Evolutionary conservation across 1,140 invertebrate genomes (phyloP).

Genomic region (Drosophila guanche): DNA sequence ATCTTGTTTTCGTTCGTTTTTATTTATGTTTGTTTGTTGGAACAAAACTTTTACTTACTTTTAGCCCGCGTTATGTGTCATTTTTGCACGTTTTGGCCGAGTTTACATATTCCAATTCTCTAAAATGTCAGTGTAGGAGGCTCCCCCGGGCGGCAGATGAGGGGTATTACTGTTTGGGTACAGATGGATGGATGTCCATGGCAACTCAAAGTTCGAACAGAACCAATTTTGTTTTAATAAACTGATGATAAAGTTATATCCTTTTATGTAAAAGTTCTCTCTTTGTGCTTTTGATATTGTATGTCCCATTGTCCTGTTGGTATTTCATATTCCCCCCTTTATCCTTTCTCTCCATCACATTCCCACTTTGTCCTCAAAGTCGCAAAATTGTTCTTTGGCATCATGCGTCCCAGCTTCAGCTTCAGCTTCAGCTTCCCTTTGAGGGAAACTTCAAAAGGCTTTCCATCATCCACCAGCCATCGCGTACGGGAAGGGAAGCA

Average conservation of each 20-base stretch:
- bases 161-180: constrained; percentile 4
- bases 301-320: constrained; percentile 4
- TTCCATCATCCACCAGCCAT: neutral
- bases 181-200: neutral
- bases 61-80: constrained; percentile 63
- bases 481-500: neutral
- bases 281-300: constrained; percentile 7
- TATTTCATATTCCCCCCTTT: neutral
- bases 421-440: constrained; percentile 7
- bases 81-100: constrained; percentile 61
- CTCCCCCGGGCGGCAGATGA: constrained; percentile 30
- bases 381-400: constrained; percentile 25
- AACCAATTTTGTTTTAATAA: constrained; percentile 26
- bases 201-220: constrained; percentile 12
- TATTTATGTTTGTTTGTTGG: constrained; percentile 35
- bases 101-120: constrained; percentile 74
- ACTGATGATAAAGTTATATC: constrained; percentile 27
- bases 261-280: too few relatives aligned
- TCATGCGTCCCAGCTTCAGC: too few relatives aligned
- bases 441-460: constrained; percentile 37
- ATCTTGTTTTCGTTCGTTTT: neutral
- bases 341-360: constrained; percentile 7
- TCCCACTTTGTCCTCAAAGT: constrained; percentile 39
- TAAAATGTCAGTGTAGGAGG: constrained; percentile 72
- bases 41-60: constrained; percentile 50